Evolutionary conservation across 2,888 invertebrate species (phyloP), one percentile per base, ranked within the genome.

Genomic region (Drosophila prolongata): DNA sequence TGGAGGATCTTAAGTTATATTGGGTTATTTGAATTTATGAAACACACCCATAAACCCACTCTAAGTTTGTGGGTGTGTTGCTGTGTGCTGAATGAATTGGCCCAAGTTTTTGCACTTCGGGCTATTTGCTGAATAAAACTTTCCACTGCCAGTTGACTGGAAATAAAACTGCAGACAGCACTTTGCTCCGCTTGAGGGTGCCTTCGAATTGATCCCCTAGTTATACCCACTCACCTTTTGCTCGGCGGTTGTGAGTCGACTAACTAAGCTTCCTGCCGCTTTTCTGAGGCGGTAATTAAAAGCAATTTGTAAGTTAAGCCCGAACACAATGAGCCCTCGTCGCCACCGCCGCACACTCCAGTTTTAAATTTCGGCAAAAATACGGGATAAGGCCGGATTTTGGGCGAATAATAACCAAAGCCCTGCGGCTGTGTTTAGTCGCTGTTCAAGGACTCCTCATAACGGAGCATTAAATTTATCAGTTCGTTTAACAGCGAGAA

Each of bases 401-500:
- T 37, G 13, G 42, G 16, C 30, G 27, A 27, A 27, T 60, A 43
- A 64, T 50, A 50, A 37, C 43, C 34, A 42, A n/a, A 37, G 27
- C 35, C 59, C 49, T 11, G 35, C 0, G 47, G 42, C 49, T 49
- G 49, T 49, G 49, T 50, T 49, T 44, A 43, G 62, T 47, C 46
- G 24, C 4, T 30, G 19, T 38, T 24, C 34, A 30, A 14, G 37
- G 43, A 30, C 35, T 24, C 47, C 44, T 10, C 64, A 57, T 57
- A 52, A 69, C 55, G 43, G 35, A 27, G 71, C 53, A 72, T 61
- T 64, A 55, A 72, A 72, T 72, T 65, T 71, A 64, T 55, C 71
- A 72, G 71, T 72, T 65, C 65, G 71, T 72, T 72, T 58, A 56
- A 54, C 71, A 50, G 44, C 24, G 43, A 58, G n/a, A 57, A 57